Evolutionary conservation across 2,888 invertebrate genomes (phyloP), one percentile per base, ranked within the genome.

Genomic region (Trichogramma evanescens): DNA sequence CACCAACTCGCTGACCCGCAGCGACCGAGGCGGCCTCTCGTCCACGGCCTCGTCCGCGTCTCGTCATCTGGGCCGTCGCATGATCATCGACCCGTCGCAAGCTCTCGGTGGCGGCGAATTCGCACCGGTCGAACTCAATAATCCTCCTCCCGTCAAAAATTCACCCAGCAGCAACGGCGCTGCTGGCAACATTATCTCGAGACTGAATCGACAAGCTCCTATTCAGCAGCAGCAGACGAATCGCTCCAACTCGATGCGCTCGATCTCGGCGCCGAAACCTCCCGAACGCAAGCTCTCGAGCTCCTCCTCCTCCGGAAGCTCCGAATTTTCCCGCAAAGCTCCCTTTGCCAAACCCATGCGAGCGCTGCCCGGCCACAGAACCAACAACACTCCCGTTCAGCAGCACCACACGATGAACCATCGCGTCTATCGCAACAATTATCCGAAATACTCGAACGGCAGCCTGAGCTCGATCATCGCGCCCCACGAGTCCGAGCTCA

Each of bases 401-500:
- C 51, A 26, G 5, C 61, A 58, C 44, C 50, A 64, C 26, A 50
- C 63, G 38, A 66, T 62, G 49, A 51, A 65, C 38, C 67, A 68
- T 13, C 63, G 55, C 55, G 64, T 62, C 52, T 64, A 64, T 40
- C 42, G 10, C n/a, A 68, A 68, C 39, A 65, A 66, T 53, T 67
- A 66, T 13, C 54, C 58, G 38, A 58, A 57, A n/a, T 51, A 54
- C 4, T 39, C 56, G 40, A 69, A 66, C 57, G 69, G 66, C 50
- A 75, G 75, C 55, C 63, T 75, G 6, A 73, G 67, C 59, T 76
- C 76, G 2, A 72, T 74, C 54, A 65, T 73, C 2, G 72, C 73
- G 51, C 73, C 73, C 56, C 65, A 66, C 50, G 76, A 75, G 45
- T 39, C 67, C 26, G 74, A 73, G 51, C 65, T 71, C n/a, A 75